These are phyloP conservation scores for Tachycineta bicolor DNA, from an alignment of 2,113 vertebrate species.

Conservation along the genomic window DNA sequence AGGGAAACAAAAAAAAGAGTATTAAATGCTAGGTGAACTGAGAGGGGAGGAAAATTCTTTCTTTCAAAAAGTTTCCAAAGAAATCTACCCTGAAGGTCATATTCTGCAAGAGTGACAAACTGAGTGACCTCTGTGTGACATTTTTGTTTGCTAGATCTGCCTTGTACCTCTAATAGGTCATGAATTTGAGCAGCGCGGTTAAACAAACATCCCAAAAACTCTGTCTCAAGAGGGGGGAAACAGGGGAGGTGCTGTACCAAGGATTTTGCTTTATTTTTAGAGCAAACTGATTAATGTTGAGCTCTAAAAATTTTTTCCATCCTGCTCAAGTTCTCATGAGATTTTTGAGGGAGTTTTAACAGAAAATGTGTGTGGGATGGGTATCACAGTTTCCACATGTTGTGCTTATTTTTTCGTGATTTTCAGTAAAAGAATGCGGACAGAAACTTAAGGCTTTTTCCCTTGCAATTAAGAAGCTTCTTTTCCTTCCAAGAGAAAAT, in stretches of 20 bases:
- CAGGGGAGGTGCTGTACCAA: not conserved
- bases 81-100: not conserved
- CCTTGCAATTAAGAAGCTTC: not conserved
- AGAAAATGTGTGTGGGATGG: not conserved
- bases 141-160: not conserved
- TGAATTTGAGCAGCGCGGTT: not conserved
- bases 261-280: not conserved
- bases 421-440: not conserved
- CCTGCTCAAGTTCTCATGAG: not conserved
- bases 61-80: not conserved
- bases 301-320: not conserved
- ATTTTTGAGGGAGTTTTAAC: not conserved
- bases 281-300: not conserved
- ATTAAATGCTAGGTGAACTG: not conserved
- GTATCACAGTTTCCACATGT: not conserved
- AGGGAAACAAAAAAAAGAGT: not conserved
- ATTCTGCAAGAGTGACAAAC: not conserved
- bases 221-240: not conserved
- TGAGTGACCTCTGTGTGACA: not conserved
- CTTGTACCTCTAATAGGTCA: not conserved
- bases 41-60: not conserved
- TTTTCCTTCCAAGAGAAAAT: not conserved
- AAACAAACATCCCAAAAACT: not conserved
- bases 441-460: not conserved
- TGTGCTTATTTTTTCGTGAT: not conserved